A percentile compares a stretch with the other conserved stretches of the same genome.
Evolutionary conservation across 2,113 vertebrate species (phyloP).

Genomic region (Pithys albifrons): DNA sequence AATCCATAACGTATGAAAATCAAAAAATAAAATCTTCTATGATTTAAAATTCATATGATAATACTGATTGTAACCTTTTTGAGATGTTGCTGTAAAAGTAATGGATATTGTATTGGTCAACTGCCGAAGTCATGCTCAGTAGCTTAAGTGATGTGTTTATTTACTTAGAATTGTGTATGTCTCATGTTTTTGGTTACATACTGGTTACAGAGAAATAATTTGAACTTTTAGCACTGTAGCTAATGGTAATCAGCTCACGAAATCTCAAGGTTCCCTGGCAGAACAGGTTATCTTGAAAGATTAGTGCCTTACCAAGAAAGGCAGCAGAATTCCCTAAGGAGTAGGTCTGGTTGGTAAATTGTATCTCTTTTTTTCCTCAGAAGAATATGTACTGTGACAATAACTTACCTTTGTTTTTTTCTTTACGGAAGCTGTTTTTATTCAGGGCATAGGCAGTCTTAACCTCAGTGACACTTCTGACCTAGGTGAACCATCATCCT

Average conservation of each 20-base stretch:
- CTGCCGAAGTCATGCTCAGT: background rate
- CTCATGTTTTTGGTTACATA: background rate
- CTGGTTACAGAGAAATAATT: background rate
- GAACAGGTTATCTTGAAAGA: background rate
- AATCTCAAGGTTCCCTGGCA: background rate
- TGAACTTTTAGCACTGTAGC: background rate
- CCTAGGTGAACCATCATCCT: background rate
- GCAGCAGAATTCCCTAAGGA: background rate
- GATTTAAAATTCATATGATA: background rate
- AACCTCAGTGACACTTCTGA: fast-evolving
- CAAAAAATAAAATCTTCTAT: background rate
- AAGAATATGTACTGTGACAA: background rate
- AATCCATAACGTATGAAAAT: background rate
- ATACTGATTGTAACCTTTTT: background rate
- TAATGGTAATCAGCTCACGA: background rate
- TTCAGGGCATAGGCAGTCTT: background rate
- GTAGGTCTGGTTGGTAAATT: background rate
- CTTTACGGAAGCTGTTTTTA: background rate
- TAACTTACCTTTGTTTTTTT: too few relatives aligned
- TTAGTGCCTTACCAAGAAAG: background rate
- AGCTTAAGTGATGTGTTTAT: background rate
- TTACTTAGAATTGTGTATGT: background rate
- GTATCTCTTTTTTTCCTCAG: background rate
- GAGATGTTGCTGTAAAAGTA: background rate
- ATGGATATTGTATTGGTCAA: background rate